Base-by-base conservation (phyloP, 2,797 vertebrate genomes). In the Parambassis ranga region DNA sequence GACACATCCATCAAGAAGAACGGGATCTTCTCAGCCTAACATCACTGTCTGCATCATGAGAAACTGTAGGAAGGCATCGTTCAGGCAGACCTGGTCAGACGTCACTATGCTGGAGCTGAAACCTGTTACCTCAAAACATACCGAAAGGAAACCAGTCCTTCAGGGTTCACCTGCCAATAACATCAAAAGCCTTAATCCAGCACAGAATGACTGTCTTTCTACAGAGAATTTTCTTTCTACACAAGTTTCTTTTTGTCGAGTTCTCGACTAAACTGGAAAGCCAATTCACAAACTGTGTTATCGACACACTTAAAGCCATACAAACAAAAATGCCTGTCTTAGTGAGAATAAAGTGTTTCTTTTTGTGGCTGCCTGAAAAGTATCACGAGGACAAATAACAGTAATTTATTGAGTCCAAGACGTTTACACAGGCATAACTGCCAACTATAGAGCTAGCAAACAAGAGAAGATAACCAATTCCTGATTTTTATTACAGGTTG, bases 101-200 rank as follows among this genome's bases (percentile, higher is more conserved):
- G 31, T 33, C 35, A 57, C 56, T 9, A 16, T 8, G 58, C 75
- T 69, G 43, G 48, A 75, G 52, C 43, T 61, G 61, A 57, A 65
- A 56, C 47, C 14, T 47, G 68, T 55, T n/a, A 81, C 65, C 53
- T 80, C 65, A 58, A 73, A 59, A 31, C 42, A 33, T 23, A 32
- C 39, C 43, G 42, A 57, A 50, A 53, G 14, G n/a, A 41, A 53
- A 65, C 24, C 10, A 58, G 28, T 50, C 28, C 70, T 71, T 77
- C 63, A 74, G 79, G 77, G 44, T 81, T 71, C 52, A 44, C 68
- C 62, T 79, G 67, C 63, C 61, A 82, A 28, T 48, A 66, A 67
- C 49, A 53, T 83, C 76, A 66, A 43, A 80, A 82, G 89, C 90
- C 87, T 91, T 92, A 90, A 89, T 60, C 15, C 75, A 75, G 48